These are phyloP conservation scores for Drosophila picticornis DNA, from an alignment of 2,888 invertebrate genomes.

Conservation along the genomic window DNA sequence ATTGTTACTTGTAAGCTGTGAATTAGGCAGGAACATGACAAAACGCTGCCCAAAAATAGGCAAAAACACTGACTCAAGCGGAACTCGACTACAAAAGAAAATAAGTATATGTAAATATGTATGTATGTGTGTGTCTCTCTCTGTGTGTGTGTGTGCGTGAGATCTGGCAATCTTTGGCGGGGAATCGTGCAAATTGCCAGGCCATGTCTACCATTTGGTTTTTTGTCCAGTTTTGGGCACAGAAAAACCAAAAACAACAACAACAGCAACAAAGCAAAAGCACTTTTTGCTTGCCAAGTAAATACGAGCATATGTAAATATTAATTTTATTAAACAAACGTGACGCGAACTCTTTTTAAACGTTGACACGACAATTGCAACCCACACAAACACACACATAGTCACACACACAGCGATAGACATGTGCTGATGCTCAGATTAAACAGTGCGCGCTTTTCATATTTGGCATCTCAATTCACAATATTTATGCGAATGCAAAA, in stretches of 20 bases:
- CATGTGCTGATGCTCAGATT: slow-evolving; percentile 19
- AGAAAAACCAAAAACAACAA: slow-evolving; percentile 1
- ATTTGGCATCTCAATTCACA: slow-evolving; percentile 69
- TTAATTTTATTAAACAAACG: slow-evolving; percentile 79
- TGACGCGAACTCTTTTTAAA: slow-evolving; percentile 61
- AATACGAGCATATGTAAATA: slow-evolving; percentile 79
- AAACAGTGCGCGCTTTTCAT: slow-evolving; percentile 57
- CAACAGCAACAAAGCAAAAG: slow-evolving; percentile 11
- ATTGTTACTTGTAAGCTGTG: neutral
- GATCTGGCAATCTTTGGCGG: slow-evolving; percentile 25
- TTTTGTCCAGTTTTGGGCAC: slow-evolving; percentile 74
- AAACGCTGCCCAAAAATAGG: slow-evolving; percentile 24
- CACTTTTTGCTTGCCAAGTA: slow-evolving; percentile 49
- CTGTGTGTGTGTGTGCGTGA: slow-evolving; percentile 16
- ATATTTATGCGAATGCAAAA: slow-evolving; percentile 58
- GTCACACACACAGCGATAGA: slow-evolving; percentile 13
- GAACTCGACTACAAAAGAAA: neutral
- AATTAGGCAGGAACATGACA: slow-evolving; percentile 14
- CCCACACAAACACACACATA: slow-evolving; percentile 24
- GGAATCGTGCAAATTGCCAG: slow-evolving; percentile 73
- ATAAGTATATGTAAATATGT: neutral
- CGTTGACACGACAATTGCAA: slow-evolving; percentile 61
- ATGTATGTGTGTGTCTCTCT: slow-evolving; percentile 15
- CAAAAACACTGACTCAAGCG: slow-evolving; percentile 10
- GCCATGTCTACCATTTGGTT: slow-evolving; percentile 56